Evolutionary conservation across 2,888 invertebrate genomes (phyloP), one percentile per base, ranked within the genome.

Genomic region (Entomobrya multifasciata): DNA sequence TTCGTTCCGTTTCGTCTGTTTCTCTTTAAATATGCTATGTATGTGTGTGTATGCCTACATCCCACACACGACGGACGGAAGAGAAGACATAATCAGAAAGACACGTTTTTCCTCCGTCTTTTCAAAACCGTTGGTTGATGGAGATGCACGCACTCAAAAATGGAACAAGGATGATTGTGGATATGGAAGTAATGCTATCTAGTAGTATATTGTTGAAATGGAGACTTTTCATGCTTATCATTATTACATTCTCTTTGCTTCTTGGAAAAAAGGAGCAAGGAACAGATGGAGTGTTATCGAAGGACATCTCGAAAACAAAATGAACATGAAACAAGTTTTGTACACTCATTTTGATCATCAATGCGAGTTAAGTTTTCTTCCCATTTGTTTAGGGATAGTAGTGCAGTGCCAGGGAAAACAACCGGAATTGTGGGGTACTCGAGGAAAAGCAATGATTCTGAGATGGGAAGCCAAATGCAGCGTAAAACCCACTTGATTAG

Each of bases 201-300:
- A 27, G 65, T 17, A 17, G 49, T 47, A 44, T n/a, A n/a, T n/a
- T n/a, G n/a, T n/a, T 8, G 52, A 79, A 52, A 17, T 30, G 41
- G 25, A 41, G 44, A 65, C 52, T 62, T 79, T 36, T n/a, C n/a
- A 17, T 17, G 65, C 44, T 70, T 80, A 52, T 80, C 70, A 25
- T 79, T 52, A 49, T 25, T 27, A 17, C 60, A 60, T 11, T 25
- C 17, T 22, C 25, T 62, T 4, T 30, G 25, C 55, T 62, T 22
- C 57, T 47, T 60, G 52, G 65, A 65, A 52, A n/a, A n/a, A 30
- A 78, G 60, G 62, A 27, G n/a, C 27, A 41, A 17, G 55, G 70
- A 82, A n/a, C 82, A 82, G 82, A 82, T 82, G 82, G 60, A 82
- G 60, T 74, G 74, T 82, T 74, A 57, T 81, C 47, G 62, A 79